Percentiles rank a stretch among this genome's conserved stretches.
These are phyloP conservation scores for Taxidea taxus DNA, from an alignment of 2,113 vertebrate species.

Conservation along the genomic window DNA sequence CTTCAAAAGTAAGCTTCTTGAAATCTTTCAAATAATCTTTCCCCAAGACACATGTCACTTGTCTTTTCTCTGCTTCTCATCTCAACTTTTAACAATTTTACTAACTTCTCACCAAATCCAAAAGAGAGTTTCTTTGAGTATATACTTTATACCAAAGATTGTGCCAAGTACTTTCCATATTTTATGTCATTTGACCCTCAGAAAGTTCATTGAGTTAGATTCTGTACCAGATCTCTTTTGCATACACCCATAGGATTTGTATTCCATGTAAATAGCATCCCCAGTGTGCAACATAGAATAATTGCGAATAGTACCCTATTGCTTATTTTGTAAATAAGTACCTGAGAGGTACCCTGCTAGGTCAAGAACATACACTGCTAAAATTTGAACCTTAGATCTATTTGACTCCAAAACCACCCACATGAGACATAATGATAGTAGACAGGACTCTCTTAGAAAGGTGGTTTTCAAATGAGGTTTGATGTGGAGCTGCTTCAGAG, in stretches of 20 bases:
- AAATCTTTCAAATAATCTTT: constrained; percentile 21
- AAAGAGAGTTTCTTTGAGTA: constrained; percentile 19
- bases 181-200: background rate
- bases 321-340: background rate
- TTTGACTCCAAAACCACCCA: background rate
- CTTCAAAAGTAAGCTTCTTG: background rate
- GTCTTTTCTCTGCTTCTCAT: background rate
- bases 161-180: background rate
- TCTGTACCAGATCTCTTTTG: background rate
- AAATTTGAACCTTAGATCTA: background rate
- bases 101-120: background rate
- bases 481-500: background rate
- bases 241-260: background rate
- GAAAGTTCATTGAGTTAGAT: background rate
- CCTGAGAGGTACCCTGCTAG: background rate
- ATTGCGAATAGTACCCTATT: background rate
- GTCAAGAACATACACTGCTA: background rate
- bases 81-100: background rate
- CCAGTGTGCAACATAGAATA: background rate
- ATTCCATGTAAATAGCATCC: background rate
- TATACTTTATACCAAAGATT: background rate
- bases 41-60: background rate
- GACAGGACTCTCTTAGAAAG: background rate
- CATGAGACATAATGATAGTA: background rate
- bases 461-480: background rate